phyloP scores from a whole-genome alignment of 2,888 invertebrate genomes.

The Acronicta leporina region DNA sequence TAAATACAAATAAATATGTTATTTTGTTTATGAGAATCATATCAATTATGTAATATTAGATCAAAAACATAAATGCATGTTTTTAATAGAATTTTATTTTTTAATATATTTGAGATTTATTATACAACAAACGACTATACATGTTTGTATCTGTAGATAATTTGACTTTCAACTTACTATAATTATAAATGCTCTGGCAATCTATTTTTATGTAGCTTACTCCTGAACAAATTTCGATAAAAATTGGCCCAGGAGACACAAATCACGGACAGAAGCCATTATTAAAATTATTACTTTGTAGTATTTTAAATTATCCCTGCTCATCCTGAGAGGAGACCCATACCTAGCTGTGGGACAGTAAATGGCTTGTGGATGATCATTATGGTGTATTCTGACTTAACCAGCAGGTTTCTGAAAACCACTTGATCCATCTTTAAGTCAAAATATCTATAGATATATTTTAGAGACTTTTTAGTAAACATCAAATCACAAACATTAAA shows the following conservation, averaged over 20 bases:
- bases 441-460: slow-evolving; percentile 26
- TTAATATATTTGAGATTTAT: slow-evolving; percentile 37
- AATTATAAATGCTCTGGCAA: too few species aligned
- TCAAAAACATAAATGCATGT: slow-evolving; percentile 34
- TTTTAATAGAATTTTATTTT: slow-evolving; percentile 25
- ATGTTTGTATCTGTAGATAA: slow-evolving; percentile 18
- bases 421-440: neutral
- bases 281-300: too few species aligned
- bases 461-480: slow-evolving; percentile 37
- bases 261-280: too few species aligned
- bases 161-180: slow-evolving; percentile 9
- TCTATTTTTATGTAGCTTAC: too few species aligned
- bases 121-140: slow-evolving; percentile 35
- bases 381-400: too few species aligned
- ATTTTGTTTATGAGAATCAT: slow-evolving; percentile 15
- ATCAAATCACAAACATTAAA: slow-evolving; percentile 41
- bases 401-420: too few species aligned
- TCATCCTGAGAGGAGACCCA: too few species aligned
- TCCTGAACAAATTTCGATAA: too few species aligned
- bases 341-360: too few species aligned
- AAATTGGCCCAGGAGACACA: too few species aligned
- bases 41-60: slow-evolving; percentile 20
- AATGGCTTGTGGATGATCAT: too few species aligned
- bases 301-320: too few species aligned
- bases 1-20: neutral